Base-by-base conservation (phyloP, 2,888 invertebrate genomes). In the Galerucella calmariensis region DNA sequence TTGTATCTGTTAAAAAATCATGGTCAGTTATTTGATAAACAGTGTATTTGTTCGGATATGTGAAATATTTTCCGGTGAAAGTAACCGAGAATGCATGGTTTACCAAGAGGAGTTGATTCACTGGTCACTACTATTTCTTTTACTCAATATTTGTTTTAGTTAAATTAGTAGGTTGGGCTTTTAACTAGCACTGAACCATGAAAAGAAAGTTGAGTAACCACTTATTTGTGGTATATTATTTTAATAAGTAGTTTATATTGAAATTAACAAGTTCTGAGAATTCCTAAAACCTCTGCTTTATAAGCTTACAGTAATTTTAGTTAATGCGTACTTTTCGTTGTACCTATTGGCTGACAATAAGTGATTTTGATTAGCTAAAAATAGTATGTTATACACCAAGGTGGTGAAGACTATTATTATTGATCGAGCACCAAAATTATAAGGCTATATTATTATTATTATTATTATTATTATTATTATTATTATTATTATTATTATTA, bases 101-200 rank as follows among this genome's bases (percentile, higher is more conserved):
- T 11, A 69, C 53, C 69, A 48, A 46, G 53, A 20, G 35, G 46
- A 20, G 56, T 62, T 16, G 56, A 66, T 69, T 73, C 66, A 65
- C 63, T 35, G 41, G 41, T 20, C 10, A 35, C n/a, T 35, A 62
- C 11, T 51, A 53, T 14, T 24, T 56, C 62, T 14, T 24, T 56
- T 27, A 41, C 51, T 59, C 67, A 59, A 46, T 68, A 63, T 73
- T 69, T 73, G 58, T 56, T 69, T 70, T 69, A 68, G 69, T 73
- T 35, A 69, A 73, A 66, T 66, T 66, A 65, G 63, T 69, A 58
- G 73, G 69, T 53, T 51, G 66, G 69, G 66, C 69, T 66, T 69
- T 59, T 59, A 73, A 69, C 66, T 73, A 69, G 48, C 69, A 20
- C 67, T 73, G 65, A 35, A 62, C 65, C 69, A 69, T 73, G 58